Base-by-base conservation (phyloP, 1,140 invertebrate species). In the Choristoneura fumiferana region DNA sequence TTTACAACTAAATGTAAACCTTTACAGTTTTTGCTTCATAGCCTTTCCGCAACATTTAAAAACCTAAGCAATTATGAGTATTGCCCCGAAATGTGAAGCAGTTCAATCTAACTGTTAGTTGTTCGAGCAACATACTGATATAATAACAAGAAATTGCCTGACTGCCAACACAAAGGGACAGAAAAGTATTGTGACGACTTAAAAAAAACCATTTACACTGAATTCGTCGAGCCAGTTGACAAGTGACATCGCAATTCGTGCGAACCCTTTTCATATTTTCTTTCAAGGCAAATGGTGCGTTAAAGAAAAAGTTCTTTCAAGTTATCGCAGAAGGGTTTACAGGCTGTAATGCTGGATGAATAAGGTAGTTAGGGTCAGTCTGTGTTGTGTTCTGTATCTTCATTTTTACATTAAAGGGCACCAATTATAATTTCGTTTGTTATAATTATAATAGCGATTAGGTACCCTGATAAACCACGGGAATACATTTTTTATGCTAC, bases 181-280 rank as follows among this genome's bases (percentile, higher is more conserved):
- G 18, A 49, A 29, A 49, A 49, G 43, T 49, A 49, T 49, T 49
- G 43, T 49, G 43, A 49, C 43, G 43, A 49, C 43, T 49, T 49
- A 49, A 49, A 49, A 29, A 49, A 49, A 49, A 49, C 43, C 43
- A 61, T 61, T 62, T 43, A 36, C 55, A 65, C 58, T 14, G 37
- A 33, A 58, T 33, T 58, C 40, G 61, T 29, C 38, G 54, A 65
- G 37, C 17, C 65, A 13, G 17, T 54, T 60, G 63, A 72, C 66
- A 64, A 52, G 59, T 45, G 69, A 64, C 66, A 68, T 68, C 55
- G 62, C 65, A 65, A 68, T 68, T 71, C 65, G 57, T 56, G 57
- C 45, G 43, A 65, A 71, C 65, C 66, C 63, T 68, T 71, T 68
- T 63, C 69, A 59, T 52, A 58, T 58, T 65, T 59, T 54, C 52